Percentiles rank a stretch among this genome's conserved stretches.
phyloP scores from a whole-genome alignment of 2,888 invertebrate genomes.

The Diaperis boleti region DNA sequence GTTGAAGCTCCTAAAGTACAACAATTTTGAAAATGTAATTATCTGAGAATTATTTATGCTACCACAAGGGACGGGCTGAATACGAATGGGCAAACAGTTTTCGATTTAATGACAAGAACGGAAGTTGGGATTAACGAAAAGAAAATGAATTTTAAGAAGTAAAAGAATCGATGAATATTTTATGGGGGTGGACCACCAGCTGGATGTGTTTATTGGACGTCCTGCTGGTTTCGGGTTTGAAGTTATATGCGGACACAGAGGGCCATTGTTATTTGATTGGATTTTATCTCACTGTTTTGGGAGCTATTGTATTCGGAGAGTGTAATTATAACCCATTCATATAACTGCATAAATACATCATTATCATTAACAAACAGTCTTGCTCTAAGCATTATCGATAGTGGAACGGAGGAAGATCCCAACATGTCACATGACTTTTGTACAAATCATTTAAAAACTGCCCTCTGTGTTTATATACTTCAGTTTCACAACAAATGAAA shows the following conservation, averaged over 20 bases:
- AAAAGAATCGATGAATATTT: conserved; percentile 40
- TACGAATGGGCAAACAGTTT: conserved; percentile 40
- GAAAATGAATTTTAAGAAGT: conserved; percentile 22
- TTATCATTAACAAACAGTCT: no score
- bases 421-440: no score
- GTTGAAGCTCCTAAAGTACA: conserved; percentile 56
- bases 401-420: no score
- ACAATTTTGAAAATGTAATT: conserved; percentile 56
- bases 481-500: no score
- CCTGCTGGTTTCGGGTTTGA: conserved; percentile 29
- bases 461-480: no score
- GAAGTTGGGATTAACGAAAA: conserved; percentile 21
- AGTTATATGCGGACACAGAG: conserved; percentile 28
- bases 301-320: conserved; percentile 29
- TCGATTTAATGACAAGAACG: conserved; percentile 33
- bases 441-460: no score
- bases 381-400: conserved; percentile 2
- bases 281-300: conserved; percentile 31
- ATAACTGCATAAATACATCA: conserved; percentile 28
- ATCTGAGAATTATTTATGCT: conserved; percentile 52
- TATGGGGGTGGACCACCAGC: conserved; percentile 10
- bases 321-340: conserved; percentile 39
- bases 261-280: conserved; percentile 40
- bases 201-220: conserved; percentile 22
- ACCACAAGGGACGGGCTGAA: conserved; percentile 42